Evolutionary conservation across 2,797 vertebrate species (phyloP), one percentile per base, ranked within the genome.

Genomic region (Pagetopsis macropterus): DNA sequence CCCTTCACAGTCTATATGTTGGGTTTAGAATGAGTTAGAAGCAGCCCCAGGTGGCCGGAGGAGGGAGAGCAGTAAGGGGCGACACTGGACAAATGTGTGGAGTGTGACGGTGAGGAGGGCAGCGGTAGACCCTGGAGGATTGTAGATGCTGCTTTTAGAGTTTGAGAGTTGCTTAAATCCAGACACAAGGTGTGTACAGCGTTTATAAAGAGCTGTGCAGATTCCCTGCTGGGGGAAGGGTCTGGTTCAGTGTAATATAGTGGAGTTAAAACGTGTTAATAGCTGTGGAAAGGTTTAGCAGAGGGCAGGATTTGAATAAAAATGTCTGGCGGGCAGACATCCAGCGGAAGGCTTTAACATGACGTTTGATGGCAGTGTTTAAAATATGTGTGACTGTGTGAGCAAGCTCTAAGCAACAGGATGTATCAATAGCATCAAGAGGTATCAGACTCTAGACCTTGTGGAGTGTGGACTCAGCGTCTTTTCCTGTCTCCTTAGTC

Each of bases 401-500:
- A 41, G 7, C 21, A 43, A 64, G 23, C 45, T 37, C 19, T 13
- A 68, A 63, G 65, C 41, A 31, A 63, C 63, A 40, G 60, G 66
- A 82, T 85, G 57, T 77, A 67, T 85, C 75, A 65, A 76, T 48
- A 65, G 48, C 54, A 45, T 74, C 59, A 43, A 70, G 71, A 71
- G 64, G 67, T 56, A 76, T 76, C 77, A 78, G 83, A 85, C 76
- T 77, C 19, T 41, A 78, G 70, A 84, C 84, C 65, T 65, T 55
- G 71, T 56, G 37, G 45, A 78, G 69, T 87, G 85, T 73, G 71
- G 61, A 81, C 55, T 87, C 84, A 83, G 84, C 65, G 0, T 55
- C 74, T 76, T 75, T 27, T 76, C 60, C 54, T 76, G 72, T 83
- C 67, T 81, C 43, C 40, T 71, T 59, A 46, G 61, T 84, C 83